Percentiles rank a stretch among this genome's conserved stretches.
These are phyloP conservation scores for Zalophus californianus DNA, from an alignment of 2,797 vertebrate genomes.

Conservation along the genomic window DNA sequence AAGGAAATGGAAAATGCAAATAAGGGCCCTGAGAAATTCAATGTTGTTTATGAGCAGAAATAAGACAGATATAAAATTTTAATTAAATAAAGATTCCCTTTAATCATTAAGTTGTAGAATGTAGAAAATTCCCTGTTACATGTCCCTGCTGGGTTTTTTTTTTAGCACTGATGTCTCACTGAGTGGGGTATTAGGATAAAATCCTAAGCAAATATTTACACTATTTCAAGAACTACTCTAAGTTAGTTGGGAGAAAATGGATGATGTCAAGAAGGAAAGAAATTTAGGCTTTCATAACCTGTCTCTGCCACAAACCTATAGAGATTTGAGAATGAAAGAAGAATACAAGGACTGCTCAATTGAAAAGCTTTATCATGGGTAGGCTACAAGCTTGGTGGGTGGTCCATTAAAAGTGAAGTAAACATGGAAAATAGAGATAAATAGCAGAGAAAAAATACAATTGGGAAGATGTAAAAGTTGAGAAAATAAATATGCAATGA, in stretches of 20 bases:
- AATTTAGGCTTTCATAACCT: neutral
- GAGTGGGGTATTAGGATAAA: conserved; percentile 42
- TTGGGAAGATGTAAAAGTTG: neutral
- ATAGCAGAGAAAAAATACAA: neutral
- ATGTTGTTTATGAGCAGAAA: conserved; percentile 60
- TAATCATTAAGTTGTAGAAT: conserved; percentile 65
- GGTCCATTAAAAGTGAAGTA: conserved; percentile 6
- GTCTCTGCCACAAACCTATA: neutral
- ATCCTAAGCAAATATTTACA: conserved; percentile 72
- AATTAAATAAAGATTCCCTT: conserved; percentile 72
- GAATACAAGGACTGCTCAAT: neutral
- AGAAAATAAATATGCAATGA: conserved; percentile 24
- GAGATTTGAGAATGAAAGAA: neutral
- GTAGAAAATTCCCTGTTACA: conserved; percentile 46
- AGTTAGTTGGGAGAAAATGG: conserved; percentile 27
- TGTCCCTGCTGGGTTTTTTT: conserved; percentile 51
- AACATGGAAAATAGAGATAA: neutral
- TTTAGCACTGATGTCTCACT: conserved; percentile 27
- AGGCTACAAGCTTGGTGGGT: neutral
- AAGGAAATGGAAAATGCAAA: conserved; percentile 74
- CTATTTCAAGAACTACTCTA: conserved; percentile 36
- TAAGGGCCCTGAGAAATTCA: conserved; percentile 60
- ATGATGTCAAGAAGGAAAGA: neutral
- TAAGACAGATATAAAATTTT: conserved; percentile 66
- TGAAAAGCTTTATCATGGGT: neutral